Evolutionary conservation across 2,888 invertebrate genomes (phyloP).

Genomic region (Ectobius pallidus): DNA sequence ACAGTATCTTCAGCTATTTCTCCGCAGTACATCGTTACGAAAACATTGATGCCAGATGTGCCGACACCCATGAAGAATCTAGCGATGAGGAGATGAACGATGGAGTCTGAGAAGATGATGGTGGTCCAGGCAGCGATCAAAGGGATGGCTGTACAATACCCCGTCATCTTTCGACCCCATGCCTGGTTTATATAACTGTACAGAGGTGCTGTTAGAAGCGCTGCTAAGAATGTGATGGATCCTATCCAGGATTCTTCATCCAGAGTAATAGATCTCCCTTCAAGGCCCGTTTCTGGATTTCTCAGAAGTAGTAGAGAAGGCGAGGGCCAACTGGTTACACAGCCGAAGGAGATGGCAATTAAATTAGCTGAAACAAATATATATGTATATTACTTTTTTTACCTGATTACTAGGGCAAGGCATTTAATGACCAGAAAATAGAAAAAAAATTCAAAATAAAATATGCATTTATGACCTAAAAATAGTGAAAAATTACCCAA

Average conservation of each 20-base stretch:
- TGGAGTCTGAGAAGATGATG: not conserved
- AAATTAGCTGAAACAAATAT: not conserved
- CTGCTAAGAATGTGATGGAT: not conserved
- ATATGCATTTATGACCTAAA: no score
- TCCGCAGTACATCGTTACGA: not conserved
- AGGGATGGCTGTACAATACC: not conserved
- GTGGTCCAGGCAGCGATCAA: not conserved
- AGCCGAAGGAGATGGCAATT: not conserved
- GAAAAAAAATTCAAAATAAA: no score
- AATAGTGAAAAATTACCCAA: no score
- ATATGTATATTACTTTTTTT: no score
- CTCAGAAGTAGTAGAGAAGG: not conserved
- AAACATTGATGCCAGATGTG: not conserved
- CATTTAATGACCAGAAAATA: no score
- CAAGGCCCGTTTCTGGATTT: no score
- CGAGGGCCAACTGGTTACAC: not conserved
- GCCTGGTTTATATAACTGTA: not conserved
- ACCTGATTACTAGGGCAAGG: no score
- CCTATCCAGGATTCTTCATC: not conserved
- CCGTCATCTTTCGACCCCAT: not conserved
- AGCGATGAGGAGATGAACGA: not conserved
- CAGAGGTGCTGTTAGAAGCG: not conserved
- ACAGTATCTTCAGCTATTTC: not conserved
- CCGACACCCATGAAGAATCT: not conserved
- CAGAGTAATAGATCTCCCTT: no score